phyloP scores from a whole-genome alignment of 2,113 vertebrate genomes.

The Mustela lutreola region DNA sequence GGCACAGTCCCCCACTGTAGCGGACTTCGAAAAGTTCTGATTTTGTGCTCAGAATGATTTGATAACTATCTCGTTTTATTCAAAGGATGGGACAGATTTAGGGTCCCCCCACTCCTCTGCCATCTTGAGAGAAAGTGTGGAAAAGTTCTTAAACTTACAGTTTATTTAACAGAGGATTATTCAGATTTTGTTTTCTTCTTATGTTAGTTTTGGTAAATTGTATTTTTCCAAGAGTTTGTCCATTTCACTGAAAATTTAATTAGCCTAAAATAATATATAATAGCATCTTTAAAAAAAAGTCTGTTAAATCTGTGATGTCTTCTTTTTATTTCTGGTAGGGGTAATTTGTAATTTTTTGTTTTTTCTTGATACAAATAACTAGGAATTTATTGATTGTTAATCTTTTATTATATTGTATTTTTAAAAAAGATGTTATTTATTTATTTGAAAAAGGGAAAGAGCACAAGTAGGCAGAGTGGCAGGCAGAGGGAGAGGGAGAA shows the following conservation, averaged over 20 bases:
- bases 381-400: not conserved
- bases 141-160: not conserved
- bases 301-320: not conserved
- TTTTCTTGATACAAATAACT: not conserved
- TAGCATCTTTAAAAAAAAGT: not conserved
- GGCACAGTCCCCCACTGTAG: not conserved
- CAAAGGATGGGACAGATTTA: not conserved
- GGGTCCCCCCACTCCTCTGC: not conserved
- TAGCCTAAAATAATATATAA: not conserved
- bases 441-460: no score
- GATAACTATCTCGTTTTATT: not conserved
- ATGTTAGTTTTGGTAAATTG: not conserved
- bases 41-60: not conserved
- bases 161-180: not conserved
- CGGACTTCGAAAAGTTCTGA: not conserved
- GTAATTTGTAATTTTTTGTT: not conserved
- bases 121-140: not conserved
- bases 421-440: no score
- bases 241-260: not conserved
- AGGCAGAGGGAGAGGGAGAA: no score
- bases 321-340: not conserved
- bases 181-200: conserved; percentile 16
- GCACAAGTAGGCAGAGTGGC: no score
- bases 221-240: not conserved
- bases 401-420: not conserved